Evolutionary conservation across 2,888 invertebrate species (phyloP).

Genomic region (Noctuana brunneofusca): DNA sequence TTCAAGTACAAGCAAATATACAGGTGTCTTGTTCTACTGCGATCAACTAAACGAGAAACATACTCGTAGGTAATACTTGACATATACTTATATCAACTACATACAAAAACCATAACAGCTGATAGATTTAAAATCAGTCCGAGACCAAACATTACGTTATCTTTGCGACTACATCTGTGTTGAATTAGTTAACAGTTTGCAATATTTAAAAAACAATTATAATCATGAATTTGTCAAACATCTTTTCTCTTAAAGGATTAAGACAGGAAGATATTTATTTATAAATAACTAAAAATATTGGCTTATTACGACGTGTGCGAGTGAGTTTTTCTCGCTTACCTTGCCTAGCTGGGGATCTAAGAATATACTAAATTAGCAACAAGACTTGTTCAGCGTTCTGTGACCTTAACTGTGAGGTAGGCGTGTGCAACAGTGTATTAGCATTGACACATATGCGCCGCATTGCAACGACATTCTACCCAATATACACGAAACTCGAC

Average conservation of each 20-base stretch:
- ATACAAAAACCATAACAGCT: no score
- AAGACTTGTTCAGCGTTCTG: constrained; percentile 39
- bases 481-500: constrained; percentile 10
- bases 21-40: not conserved
- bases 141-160: no score
- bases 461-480: constrained; percentile 61
- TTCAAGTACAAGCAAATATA: constrained; percentile 46
- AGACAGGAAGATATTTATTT: not conserved
- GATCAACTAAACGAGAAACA: not conserved
- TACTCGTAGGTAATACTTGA: no score
- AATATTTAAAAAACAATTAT: no score
- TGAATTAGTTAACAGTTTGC: no score
- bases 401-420: constrained; percentile 69
- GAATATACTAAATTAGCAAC: not conserved
- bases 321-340: not conserved
- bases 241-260: no score
- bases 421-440: constrained; percentile 52
- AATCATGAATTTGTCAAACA: no score
- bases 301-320: no score
- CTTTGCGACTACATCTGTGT: no score
- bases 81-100: no score
- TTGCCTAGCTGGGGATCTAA: not conserved
- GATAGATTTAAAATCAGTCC: no score
- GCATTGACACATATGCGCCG: constrained; percentile 74
- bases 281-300: no score